Conservation (phyloP, 1,140 invertebrate species). For the Nautilus pompilius region DNA sequence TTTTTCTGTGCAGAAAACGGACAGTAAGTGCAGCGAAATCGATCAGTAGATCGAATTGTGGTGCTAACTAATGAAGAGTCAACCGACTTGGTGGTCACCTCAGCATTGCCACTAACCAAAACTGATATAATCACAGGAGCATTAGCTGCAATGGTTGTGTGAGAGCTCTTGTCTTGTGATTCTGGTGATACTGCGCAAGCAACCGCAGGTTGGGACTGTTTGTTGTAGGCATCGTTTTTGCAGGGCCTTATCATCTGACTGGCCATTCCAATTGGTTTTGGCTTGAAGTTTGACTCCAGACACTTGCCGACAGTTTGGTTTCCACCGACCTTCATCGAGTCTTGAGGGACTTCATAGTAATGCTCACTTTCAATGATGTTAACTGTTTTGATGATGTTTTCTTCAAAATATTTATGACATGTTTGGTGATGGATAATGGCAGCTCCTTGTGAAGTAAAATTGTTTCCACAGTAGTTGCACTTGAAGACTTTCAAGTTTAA, state of each 20-base stretch:
- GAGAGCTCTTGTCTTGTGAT: not conserved
- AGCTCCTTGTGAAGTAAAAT: not conserved
- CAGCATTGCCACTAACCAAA: not conserved
- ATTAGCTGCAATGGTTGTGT: too few relatives aligned
- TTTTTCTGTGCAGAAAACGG: not conserved
- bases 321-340: not conserved
- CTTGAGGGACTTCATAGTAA: not conserved
- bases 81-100: not conserved
- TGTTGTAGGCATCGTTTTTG: not conserved
- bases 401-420: not conserved
- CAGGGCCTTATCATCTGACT: not conserved
- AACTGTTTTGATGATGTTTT: not conserved
- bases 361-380: not conserved
- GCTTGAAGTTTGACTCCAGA: too few relatives aligned
- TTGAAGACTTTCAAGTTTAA: not conserved
- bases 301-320: too few relatives aligned
- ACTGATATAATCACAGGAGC: not conserved
- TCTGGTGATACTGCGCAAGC: too few relatives aligned
- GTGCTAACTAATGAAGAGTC: not conserved
- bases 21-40: slow-evolving; percentile 1
- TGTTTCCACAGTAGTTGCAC: not conserved
- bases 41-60: too few relatives aligned
- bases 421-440: not conserved
- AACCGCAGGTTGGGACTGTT: too few relatives aligned
- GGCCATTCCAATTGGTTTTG: not conserved